Conservation (phyloP, 2,888 invertebrate genomes). For the Taphrorychus bicolor region DNA sequence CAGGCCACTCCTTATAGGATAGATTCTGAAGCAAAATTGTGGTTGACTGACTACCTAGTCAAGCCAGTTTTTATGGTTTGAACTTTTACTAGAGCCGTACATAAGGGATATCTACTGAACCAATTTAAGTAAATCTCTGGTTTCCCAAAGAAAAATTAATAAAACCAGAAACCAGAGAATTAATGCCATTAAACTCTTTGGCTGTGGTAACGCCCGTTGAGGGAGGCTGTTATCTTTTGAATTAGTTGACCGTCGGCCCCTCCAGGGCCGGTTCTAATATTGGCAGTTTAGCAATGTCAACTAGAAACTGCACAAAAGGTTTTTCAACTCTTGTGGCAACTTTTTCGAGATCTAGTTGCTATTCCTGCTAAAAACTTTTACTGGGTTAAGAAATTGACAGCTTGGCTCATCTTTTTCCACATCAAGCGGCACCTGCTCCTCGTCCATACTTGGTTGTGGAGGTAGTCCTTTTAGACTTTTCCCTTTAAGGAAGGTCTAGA, state of each 20-base stretch:
- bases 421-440: constrained; percentile 23
- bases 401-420: constrained; percentile 21
- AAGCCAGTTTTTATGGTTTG: no score
- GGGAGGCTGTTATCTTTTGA: constrained; percentile 54
- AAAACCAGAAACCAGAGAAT: constrained; percentile 50
- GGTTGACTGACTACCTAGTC: no score
- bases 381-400: constrained; percentile 42
- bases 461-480: constrained; percentile 38
- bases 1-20: no score
- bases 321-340: not conserved
- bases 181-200: constrained; percentile 51
- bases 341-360: not conserved
- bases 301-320: constrained; percentile 53
- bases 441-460: constrained; percentile 44
- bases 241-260: constrained; percentile 3
- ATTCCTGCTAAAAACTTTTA: constrained; percentile 38
- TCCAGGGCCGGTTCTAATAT: constrained; percentile 48
- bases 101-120: no score
- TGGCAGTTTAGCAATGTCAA: constrained; percentile 57
- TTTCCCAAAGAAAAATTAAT: no score
- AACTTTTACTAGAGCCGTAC: no score
- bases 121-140: no score
- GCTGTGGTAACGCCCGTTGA: constrained; percentile 52
- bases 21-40: no score
- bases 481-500: constrained; percentile 46